Evolutionary conservation across 2,888 invertebrate genomes (phyloP), one percentile per base, ranked within the genome.

Genomic region (Dolomedes plantarius): DNA sequence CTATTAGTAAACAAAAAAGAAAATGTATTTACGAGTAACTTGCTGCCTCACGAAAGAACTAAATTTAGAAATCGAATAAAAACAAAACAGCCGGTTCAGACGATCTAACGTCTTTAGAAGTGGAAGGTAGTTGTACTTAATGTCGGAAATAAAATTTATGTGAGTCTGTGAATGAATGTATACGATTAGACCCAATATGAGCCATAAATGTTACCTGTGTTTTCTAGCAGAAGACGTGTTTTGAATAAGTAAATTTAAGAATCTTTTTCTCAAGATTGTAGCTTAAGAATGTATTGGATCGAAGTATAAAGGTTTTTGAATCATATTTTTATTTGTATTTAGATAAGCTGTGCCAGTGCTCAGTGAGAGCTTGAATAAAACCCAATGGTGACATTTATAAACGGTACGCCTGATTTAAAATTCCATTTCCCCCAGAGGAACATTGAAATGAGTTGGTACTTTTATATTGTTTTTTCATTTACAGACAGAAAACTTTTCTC

Each of bases 351-450:
- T 9, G 36, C 50, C 28, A 19, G 71, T 28, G 65, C 65, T 46
- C 6, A 65, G 65, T 29, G 16, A 56, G 56, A 28, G 29, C 19
- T 74, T 39, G 29, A 75, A 81, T 81, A 75, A 81, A 80, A 75
- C 64, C 41, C 75, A 81, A 80, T 75, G 69, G 81, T 76, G 82
- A 72, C 82, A 82, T 82, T 75, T 76, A 82, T 76, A 76, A 76
- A 82, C 39, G 71, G 68, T 65, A 64, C 39, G 50, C 39, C 81
- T 82, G 75, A 68, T 75, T 75, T 81, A 73, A 81, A 81, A 81
- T 81, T 81, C 80, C 74, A 74, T 81, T 74, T 81, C 71, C 75
- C 64, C 39, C 29, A 32, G 69, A 29, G 64, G 39, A 56, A 62
- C 69, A 75, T 82, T 75, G 41, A 29, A 71, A 56, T 56, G 68